A percentile compares a stretch with the other conserved stretches of the same genome.
phyloP scores from a whole-genome alignment of 2,797 vertebrate species.

The Pipistrellus pygmaeus region DNA sequence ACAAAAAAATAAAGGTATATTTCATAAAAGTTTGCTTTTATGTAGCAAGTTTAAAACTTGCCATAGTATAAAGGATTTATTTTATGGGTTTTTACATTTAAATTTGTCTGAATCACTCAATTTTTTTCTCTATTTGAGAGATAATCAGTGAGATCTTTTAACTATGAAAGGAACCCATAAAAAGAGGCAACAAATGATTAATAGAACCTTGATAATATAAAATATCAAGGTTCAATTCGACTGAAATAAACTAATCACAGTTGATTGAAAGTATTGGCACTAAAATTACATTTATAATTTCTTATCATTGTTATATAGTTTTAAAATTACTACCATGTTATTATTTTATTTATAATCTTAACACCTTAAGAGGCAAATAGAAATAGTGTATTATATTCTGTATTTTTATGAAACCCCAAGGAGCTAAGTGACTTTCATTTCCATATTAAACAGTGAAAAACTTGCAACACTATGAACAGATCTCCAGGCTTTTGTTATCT shows the following conservation, averaged over 20 bases:
- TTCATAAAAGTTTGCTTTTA: constrained; percentile 15
- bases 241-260: neutral
- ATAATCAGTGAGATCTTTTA: neutral
- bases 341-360: constrained; percentile 27
- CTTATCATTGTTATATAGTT: neutral
- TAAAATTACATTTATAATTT: constrained; percentile 8
- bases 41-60: neutral
- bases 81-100: constrained; percentile 21
- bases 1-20: neutral
- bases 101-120: neutral
- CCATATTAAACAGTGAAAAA: neutral
- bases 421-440: neutral
- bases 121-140: neutral
- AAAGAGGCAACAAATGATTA: constrained; percentile 4
- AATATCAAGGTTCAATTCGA: neutral
- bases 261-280: neutral
- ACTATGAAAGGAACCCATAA: neutral
- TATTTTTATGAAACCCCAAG: neutral
- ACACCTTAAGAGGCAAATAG: neutral
- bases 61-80: neutral
- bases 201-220: neutral
- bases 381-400: neutral
- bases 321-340: neutral
- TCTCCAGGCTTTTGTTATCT: neutral
- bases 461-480: neutral